Conservation (phyloP, 2,888 invertebrate genomes). For the Dione juno region DNA sequence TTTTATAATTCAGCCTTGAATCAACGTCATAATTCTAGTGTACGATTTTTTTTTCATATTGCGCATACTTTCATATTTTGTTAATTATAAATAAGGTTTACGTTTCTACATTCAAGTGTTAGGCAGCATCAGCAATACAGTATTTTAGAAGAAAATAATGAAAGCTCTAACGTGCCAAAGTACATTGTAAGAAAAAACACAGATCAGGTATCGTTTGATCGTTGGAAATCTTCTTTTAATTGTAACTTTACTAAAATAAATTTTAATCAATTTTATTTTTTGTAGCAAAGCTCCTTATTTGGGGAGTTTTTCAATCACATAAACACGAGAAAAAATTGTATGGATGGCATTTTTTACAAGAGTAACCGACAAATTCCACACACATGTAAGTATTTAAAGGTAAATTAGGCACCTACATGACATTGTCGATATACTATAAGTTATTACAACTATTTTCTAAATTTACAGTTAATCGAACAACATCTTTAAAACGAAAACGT, state of each 20-base stretch:
- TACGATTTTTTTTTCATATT: not conserved
- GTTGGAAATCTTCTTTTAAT: no score
- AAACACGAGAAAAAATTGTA: not conserved
- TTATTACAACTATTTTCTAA: not conserved
- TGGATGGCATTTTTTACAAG: not conserved
- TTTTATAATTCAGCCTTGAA: not conserved
- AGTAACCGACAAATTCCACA: not conserved
- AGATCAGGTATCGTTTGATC: not conserved
- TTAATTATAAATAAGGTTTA: no score
- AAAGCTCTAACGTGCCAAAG: not conserved
- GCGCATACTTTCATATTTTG: no score
- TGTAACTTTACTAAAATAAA: not conserved
- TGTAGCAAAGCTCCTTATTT: not conserved
- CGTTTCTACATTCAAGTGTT: not conserved
- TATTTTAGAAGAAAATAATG: no score
- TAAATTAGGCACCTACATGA: not conserved
- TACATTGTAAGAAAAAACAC: conserved; percentile 3
- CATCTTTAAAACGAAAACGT: conserved; percentile 80
- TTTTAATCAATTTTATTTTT: not conserved
- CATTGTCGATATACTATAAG: no score
- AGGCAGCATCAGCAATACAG: no score
- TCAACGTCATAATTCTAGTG: not conserved
- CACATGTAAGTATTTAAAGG: conserved; percentile 9
- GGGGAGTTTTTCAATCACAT: not conserved
- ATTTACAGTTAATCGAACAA: conserved; percentile 28